Conservation (phyloP, 2,113 vertebrate genomes). For the Toxotes chatareus region DNA sequence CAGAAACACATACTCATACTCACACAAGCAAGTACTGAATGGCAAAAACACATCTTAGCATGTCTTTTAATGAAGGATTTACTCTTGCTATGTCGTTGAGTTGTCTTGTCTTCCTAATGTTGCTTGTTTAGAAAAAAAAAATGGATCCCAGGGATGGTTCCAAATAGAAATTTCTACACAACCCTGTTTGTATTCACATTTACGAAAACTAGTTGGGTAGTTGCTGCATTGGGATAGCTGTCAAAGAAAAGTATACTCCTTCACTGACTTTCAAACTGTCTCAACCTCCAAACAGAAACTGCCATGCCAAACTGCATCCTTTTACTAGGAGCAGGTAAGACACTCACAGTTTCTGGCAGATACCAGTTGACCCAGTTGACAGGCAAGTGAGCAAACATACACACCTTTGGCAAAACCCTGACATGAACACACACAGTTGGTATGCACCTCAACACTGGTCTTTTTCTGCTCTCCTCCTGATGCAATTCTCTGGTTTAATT, state of each 20-base stretch:
- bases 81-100: neutral
- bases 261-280: neutral
- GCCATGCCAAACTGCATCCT: neutral
- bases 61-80: neutral
- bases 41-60: neutral
- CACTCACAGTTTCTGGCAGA: slow-evolving; percentile 10
- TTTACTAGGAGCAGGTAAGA: neutral
- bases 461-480: slow-evolving; percentile 37
- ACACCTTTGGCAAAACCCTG: slow-evolving; percentile 47
- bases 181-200: neutral
- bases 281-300: neutral
- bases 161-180: neutral
- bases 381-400: slow-evolving; percentile 55
- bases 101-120: neutral
- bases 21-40: neutral
- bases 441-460: slow-evolving; percentile 29
- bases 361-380: slow-evolving; percentile 27
- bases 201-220: neutral
- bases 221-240: neutral
- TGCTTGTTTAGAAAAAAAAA: too few species aligned
- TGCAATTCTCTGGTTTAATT: slow-evolving; percentile 42
- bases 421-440: slow-evolving; percentile 49
- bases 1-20: neutral
- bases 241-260: neutral
- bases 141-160: neutral